Base-by-base conservation (phyloP, 2,888 invertebrate species). In the Aspidapion aeneum region DNA sequence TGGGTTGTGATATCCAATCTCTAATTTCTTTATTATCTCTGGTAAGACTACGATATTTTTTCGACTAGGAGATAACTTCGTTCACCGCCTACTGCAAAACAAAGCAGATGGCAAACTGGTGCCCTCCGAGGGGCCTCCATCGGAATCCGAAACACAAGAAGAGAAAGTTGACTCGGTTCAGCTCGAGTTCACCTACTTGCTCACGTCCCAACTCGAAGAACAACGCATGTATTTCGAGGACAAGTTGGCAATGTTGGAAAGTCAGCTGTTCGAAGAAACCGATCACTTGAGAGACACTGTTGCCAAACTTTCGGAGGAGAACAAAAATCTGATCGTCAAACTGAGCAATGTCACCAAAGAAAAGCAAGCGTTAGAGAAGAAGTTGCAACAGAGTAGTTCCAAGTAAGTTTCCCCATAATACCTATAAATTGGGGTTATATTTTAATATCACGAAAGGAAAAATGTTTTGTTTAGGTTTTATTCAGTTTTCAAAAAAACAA, bases 71-170 rank as follows among this genome's bases (percentile, higher is more conserved):
- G 73, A 74, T 52, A 73, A 73, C 65, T 72, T 74, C 56, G 73
- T 73, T 12, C 97, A 97, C 82, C 88, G 99, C 16, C 83, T 99
- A 50, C 88, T 99, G 19, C 98, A 98, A 82, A 98, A 95, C 80
- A 97, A 98, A 82, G 88, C 89, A 16, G 98, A 98, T 82, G 98
- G 98, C 19, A 98, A 98, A 80, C 84, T 98, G 74, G 97, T 99
- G 16, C 89, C 92, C 16, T 84, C 88, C 0, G 87, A 87, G 61
- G 89, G 89, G 0, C 87, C 87, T 1, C 83, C 85, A 20, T 83
- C 84, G 57, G 87, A 86, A 69, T 83, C 83, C 55, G 84, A 83
- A 67, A 81, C 78, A 2, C 83, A 84, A 21, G 82, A 88, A 69
- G 95, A 94, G 72, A 99, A 98, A 81, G 85, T 97, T 61, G 97